Percentiles rank a stretch among this genome's conserved stretches.
These are phyloP conservation scores for Clarias batrachus DNA, from an alignment of 2,113 vertebrate genomes.

Conservation along the genomic window DNA sequence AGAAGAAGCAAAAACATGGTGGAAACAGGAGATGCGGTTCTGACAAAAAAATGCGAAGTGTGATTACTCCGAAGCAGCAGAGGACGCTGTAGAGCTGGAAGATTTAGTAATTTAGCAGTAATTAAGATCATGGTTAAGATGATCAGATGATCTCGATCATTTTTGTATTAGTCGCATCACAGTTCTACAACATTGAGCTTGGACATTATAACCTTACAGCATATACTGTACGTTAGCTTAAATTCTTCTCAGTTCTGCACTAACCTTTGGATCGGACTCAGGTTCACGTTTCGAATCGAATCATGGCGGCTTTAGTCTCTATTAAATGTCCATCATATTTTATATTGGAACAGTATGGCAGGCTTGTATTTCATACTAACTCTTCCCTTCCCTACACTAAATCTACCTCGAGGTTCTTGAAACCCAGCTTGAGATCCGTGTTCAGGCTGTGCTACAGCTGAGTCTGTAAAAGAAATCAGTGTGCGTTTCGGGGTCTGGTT, in stretches of 20 bases:
- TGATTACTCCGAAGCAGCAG: too few relatives aligned
- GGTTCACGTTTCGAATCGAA: not conserved
- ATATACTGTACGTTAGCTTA: not conserved
- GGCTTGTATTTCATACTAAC: not conserved
- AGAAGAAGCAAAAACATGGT: too few relatives aligned
- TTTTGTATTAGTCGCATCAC: too few relatives aligned
- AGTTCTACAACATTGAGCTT: too few relatives aligned
- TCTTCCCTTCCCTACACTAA: not conserved
- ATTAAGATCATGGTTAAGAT: too few relatives aligned
- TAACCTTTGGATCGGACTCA: not conserved
- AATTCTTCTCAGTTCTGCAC: not conserved
- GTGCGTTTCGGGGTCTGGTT: not conserved
- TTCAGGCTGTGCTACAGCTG: not conserved
- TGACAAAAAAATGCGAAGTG: too few relatives aligned
- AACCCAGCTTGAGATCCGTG: not conserved
- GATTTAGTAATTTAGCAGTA: too few relatives aligned
- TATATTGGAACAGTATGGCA: not conserved
- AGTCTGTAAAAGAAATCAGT: constrained; percentile 17
- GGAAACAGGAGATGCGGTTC: too few relatives aligned
- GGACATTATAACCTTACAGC: not conserved
- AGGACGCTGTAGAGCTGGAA: too few relatives aligned
- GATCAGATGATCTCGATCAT: too few relatives aligned
- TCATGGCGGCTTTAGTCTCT: not conserved
- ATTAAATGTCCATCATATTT: not conserved
- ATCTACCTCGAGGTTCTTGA: not conserved